Percentiles rank a stretch among this genome's conserved stretches.
These are phyloP conservation scores for Chionis minor DNA, from an alignment of 2,113 vertebrate species.

Conservation along the genomic window DNA sequence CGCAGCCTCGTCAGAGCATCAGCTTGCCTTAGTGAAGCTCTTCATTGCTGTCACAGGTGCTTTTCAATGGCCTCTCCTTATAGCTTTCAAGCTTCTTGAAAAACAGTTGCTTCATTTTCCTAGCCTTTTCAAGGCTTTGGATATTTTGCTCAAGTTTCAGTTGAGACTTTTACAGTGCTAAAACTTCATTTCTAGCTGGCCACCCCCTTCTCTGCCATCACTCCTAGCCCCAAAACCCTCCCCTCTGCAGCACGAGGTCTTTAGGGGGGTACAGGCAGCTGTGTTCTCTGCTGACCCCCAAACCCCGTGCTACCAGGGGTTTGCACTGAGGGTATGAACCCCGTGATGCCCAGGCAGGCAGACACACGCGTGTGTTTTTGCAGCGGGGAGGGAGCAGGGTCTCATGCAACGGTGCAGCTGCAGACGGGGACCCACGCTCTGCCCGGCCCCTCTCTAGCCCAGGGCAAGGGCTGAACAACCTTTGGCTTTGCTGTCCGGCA, in stretches of 20 bases:
- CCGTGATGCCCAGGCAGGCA: rapidly evolving
- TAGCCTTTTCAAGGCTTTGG: neutral
- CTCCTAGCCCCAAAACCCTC: neutral
- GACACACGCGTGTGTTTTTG: rapidly evolving
- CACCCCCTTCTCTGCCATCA: neutral
- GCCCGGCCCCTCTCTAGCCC: neutral
- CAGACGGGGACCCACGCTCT: rapidly evolving
- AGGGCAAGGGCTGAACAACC: constrained; percentile 26
- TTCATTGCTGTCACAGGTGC: neutral
- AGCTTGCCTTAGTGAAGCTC: neutral
- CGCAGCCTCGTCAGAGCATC: neutral
- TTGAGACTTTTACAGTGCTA: neutral
- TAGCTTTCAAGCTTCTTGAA: neutral
- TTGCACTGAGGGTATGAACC: neutral
- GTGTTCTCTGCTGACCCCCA: neutral
- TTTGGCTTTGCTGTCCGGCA: constrained; percentile 74
- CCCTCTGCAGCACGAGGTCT: neutral
- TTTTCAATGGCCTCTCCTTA: neutral
- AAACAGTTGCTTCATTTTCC: neutral
- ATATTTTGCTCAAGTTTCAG: neutral
- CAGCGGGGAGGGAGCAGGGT: neutral
- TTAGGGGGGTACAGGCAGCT: neutral
- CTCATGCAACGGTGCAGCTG: neutral
- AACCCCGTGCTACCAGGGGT: neutral
- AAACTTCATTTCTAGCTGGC: neutral